phyloP scores from a whole-genome alignment of 2,888 invertebrate genomes.

The Tryphoninae sp. region DNA sequence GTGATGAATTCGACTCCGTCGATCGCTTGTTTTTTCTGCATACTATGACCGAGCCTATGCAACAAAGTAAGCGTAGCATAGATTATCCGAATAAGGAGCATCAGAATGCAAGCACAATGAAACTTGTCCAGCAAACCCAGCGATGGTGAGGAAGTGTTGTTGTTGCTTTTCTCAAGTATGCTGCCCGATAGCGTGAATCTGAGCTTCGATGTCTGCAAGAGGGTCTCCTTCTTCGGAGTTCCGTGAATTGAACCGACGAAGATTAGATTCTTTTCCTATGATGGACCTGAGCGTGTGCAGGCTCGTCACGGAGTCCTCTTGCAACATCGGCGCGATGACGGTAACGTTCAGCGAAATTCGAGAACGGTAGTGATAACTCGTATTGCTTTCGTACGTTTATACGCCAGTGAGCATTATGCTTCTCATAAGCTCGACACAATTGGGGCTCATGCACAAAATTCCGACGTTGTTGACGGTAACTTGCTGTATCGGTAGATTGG shows the following conservation, averaged over 20 bases:
- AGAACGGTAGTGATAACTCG: neutral
- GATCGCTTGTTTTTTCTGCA: neutral
- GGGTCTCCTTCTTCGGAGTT: neutral
- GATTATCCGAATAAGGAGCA: neutral
- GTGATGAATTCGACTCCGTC: neutral
- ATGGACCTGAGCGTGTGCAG: no score
- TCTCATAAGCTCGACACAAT: neutral
- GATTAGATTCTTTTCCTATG: no score
- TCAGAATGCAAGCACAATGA: neutral
- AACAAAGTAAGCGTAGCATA: neutral
- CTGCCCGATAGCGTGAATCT: neutral
- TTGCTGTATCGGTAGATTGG: neutral
- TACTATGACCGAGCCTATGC: no score
- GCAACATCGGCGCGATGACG: neutral
- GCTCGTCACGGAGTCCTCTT: neutral
- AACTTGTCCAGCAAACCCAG: neutral
- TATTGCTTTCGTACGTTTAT: neutral
- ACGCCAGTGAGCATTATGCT: neutral
- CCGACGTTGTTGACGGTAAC: neutral
- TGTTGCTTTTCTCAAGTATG: constrained; percentile 2
- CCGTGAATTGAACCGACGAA: neutral
- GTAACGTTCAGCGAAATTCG: neutral
- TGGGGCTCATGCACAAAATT: neutral
- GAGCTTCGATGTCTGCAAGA: neutral
- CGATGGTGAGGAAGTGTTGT: neutral